Percentiles rank a stretch among this genome's conserved stretches.
These are phyloP conservation scores for Cercopithecus mitis DNA, from an alignment of 2,797 vertebrate genomes.

Conservation along the genomic window DNA sequence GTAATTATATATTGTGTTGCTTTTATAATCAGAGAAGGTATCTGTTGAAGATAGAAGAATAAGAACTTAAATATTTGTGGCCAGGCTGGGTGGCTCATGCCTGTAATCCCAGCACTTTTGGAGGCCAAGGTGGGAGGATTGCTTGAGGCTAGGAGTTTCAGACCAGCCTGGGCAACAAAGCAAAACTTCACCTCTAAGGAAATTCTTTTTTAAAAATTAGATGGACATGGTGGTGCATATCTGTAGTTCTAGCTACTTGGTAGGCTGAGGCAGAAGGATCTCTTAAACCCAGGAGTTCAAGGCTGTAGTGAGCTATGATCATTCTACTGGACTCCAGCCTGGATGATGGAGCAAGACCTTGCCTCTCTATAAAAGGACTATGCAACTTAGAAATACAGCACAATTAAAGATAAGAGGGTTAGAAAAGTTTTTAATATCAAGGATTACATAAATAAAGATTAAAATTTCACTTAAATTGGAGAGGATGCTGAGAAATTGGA, in stretches of 20 bases:
- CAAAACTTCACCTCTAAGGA: background rate
- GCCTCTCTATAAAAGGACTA: background rate
- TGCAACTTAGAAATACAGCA: background rate
- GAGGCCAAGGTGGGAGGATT: background rate
- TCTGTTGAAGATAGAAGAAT: background rate
- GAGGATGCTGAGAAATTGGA: background rate
- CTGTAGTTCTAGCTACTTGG: background rate
- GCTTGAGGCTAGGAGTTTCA: background rate
- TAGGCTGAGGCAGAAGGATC: background rate
- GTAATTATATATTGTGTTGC: background rate
- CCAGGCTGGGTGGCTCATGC: background rate
- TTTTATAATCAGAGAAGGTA: background rate
- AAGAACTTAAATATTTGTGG: conserved; percentile 6
- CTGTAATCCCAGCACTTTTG: background rate
- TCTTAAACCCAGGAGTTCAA: background rate
- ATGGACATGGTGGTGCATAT: background rate
- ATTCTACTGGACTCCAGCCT: background rate
- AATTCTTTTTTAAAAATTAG: background rate
- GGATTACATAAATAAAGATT: conserved; percentile 19
- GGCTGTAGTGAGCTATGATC: background rate
- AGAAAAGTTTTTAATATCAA: conserved; percentile 19
- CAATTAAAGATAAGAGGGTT: background rate
- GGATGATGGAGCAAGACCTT: background rate
- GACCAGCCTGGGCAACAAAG: background rate
- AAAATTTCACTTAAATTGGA: background rate